phyloP scores from a whole-genome alignment of 2,113 vertebrate genomes.

The Rhombomys opimus region DNA sequence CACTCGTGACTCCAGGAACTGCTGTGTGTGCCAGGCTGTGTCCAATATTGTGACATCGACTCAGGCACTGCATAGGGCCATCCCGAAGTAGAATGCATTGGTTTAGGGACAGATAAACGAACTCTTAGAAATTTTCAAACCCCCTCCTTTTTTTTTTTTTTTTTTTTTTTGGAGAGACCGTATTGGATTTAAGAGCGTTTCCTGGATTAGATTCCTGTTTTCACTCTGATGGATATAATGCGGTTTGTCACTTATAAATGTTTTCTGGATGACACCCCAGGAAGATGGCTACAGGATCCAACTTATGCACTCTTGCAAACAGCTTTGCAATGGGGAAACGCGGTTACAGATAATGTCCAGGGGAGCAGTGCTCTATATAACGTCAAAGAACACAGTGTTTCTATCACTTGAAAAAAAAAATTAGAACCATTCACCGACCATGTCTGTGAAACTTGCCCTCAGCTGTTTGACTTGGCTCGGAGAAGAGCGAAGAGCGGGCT shows the following conservation, averaged over 20 bases:
- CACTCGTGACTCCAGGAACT: slow-evolving; percentile 60
- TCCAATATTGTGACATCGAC: slow-evolving; percentile 84
- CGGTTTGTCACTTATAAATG: neutral
- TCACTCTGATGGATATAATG: neutral
- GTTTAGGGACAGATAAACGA: neutral
- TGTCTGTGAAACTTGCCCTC: neutral
- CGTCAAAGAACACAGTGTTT: neutral
- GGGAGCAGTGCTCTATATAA: neutral
- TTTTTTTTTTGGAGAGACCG: neutral
- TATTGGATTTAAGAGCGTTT: neutral
- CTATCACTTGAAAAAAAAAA: neutral
- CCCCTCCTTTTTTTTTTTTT: neutral
- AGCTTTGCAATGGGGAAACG: neutral
- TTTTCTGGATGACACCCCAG: neutral
- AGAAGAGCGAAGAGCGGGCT: neutral
- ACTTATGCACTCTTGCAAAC: neutral
- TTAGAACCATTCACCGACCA: neutral
- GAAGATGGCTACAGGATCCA: neutral
- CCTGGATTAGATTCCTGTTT: neutral
- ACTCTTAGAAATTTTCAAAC: neutral
- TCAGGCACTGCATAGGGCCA: slow-evolving; percentile 86
- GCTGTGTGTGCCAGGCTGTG: slow-evolving; percentile 84
- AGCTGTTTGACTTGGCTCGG: neutral
- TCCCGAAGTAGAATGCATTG: slow-evolving; percentile 84
- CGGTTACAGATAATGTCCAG: neutral